Evolutionary conservation across 2,797 vertebrate genomes (phyloP).

Genomic region (Chrysocyon brachyurus): DNA sequence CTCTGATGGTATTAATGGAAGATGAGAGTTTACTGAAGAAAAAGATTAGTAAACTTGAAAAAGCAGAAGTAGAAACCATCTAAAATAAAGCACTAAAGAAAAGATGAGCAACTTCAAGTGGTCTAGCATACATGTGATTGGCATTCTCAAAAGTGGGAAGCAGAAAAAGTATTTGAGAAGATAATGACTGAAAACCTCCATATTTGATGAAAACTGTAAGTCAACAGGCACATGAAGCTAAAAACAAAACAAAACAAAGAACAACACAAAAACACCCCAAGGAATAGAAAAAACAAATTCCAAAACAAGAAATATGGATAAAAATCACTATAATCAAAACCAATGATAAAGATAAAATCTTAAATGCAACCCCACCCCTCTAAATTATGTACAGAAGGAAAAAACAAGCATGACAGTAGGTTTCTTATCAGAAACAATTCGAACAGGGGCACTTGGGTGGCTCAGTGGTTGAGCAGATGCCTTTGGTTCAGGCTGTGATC

Average conservation of each 20-base stretch:
- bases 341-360: background rate
- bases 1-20: background rate
- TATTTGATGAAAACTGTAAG: conserved; percentile 24
- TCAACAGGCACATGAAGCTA: background rate
- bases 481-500: too few species aligned
- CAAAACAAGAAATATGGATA: background rate
- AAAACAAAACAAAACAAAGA: background rate
- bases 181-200: background rate
- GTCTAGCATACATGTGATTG: background rate
- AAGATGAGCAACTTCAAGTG: background rate
- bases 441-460: background rate
- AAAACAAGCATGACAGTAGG: background rate
- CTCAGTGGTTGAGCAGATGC: too few species aligned
- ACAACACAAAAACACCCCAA: too few species aligned
- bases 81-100: background rate
- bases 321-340: background rate
- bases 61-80: background rate
- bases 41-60: background rate
- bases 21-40: background rate
- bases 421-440: background rate
- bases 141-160: background rate
- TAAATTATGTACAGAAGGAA: background rate
- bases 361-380: background rate
- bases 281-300: background rate
- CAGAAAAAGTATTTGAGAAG: conserved; percentile 3